These are phyloP conservation scores for Drosophila persimilis DNA, from an alignment of 1,140 invertebrate species.

Conservation along the genomic window DNA sequence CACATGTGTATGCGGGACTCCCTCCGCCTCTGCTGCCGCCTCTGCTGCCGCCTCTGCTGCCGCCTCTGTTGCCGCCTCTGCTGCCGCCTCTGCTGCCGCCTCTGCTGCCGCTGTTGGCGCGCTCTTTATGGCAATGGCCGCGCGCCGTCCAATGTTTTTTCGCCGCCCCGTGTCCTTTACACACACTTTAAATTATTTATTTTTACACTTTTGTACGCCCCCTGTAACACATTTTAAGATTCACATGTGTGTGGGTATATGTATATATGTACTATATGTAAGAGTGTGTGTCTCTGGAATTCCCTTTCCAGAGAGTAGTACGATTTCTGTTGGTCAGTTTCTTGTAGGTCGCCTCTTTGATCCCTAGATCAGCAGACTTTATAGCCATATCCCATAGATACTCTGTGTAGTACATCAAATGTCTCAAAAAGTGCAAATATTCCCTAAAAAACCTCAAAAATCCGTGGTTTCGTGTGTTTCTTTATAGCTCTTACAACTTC, in stretches of 20 bases:
- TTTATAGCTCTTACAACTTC: too few relatives aligned
- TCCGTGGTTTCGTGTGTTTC: too few relatives aligned
- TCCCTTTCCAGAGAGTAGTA: too few relatives aligned
- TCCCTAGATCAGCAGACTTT: too few relatives aligned
- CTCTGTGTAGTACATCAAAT: too few relatives aligned
- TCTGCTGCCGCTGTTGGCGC: slow-evolving; percentile 44
- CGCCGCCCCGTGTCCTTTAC: slow-evolving; percentile 74
- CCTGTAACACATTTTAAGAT: slow-evolving; percentile 75
- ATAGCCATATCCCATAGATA: too few relatives aligned
- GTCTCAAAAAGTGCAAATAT: too few relatives aligned
- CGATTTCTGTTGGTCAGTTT: too few relatives aligned
- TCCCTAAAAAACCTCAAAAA: too few relatives aligned
- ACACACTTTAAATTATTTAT: slow-evolving; percentile 82
- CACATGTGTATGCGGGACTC: slow-evolving; percentile 25
- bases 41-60: slow-evolving; percentile 18
- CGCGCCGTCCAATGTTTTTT: slow-evolving; percentile 44
- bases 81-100: too few relatives aligned
- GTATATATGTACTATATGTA: not conserved
- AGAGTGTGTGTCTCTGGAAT: slow-evolving; percentile 9
- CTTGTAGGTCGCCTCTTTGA: too few relatives aligned
- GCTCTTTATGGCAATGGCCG: slow-evolving; percentile 66
- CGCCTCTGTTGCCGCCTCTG: slow-evolving; percentile 9
- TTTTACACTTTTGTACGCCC: slow-evolving; percentile 70
- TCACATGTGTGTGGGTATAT: slow-evolving; percentile 22
- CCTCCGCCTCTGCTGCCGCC: not conserved